Conservation (phyloP, 2,797 vertebrate species). For the Dryobates pubescens region DNA sequence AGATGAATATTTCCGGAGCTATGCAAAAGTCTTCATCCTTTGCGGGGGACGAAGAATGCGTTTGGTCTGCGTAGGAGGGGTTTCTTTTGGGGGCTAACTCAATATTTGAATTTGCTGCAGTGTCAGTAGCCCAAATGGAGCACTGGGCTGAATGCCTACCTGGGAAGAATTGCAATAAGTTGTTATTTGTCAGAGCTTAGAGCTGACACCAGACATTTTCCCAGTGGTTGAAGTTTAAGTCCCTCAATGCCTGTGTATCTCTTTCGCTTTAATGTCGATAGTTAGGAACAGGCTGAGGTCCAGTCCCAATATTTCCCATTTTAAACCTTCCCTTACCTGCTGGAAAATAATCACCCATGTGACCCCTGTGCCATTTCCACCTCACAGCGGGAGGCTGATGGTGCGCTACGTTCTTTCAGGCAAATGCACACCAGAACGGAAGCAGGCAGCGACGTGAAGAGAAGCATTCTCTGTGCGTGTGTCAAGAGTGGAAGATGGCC, state of each 20-base stretch:
- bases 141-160: neutral
- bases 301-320: neutral
- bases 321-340: neutral
- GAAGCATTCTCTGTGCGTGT: neutral
- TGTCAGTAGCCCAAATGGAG: neutral
- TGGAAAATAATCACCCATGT: neutral
- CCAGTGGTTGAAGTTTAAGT: neutral
- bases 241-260: neutral
- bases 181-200: neutral
- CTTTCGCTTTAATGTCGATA: neutral
- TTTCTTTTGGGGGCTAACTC: neutral
- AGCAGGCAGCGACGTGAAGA: neutral
- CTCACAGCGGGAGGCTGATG: neutral
- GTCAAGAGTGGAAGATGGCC: neutral
- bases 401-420: neutral
- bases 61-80: neutral
- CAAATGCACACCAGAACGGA: neutral
- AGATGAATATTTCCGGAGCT: conserved; percentile 45
- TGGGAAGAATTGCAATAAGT: neutral
- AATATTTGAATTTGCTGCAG: conserved; percentile 3
- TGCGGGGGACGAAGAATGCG: neutral
- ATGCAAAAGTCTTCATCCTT: conserved; percentile 19
- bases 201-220: neutral
- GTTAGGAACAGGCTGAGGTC: neutral
- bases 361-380: neutral